phyloP scores from a whole-genome alignment of 2,797 vertebrate species.

The Kryptopterus vitreolus region DNA sequence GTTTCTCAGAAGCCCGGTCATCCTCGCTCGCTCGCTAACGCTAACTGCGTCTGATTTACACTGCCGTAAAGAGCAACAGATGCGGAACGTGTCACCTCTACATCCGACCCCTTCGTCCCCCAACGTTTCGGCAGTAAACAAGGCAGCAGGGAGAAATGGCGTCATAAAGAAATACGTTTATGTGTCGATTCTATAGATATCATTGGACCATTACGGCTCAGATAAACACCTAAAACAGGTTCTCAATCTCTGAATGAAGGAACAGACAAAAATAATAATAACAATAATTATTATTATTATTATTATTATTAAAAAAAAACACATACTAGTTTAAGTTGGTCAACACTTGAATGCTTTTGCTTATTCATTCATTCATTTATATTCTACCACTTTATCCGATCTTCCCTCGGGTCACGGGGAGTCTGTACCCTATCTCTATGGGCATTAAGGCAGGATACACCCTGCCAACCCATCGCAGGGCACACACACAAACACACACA shows the following conservation, averaged over 20 bases:
- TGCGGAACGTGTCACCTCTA: neutral
- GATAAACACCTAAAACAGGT: conserved; percentile 34
- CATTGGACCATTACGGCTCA: neutral
- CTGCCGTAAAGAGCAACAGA: conserved; percentile 15
- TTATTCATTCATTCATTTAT: neutral
- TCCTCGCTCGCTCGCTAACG: neutral
- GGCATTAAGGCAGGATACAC: no score
- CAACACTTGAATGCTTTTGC: conserved; percentile 10
- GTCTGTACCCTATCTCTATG: no score
- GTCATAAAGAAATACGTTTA: neutral
- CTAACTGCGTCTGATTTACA: neutral
- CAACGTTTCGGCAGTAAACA: conserved; percentile 14
- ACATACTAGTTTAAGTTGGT: conserved; percentile 6
- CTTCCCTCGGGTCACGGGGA: no score
- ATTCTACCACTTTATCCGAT: no score
- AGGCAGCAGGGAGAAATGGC: neutral
- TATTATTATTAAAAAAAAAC: neutral
- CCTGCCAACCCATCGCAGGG: no score
- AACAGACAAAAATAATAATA: neutral
- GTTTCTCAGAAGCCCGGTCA: neutral
- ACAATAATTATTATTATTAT: no score
- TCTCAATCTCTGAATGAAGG: neutral
- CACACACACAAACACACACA: no score
- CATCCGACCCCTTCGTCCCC: conserved; percentile 16
- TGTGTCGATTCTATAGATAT: neutral